phyloP scores from a whole-genome alignment of 2,113 vertebrate species.

The Physeter macrocephalus region DNA sequence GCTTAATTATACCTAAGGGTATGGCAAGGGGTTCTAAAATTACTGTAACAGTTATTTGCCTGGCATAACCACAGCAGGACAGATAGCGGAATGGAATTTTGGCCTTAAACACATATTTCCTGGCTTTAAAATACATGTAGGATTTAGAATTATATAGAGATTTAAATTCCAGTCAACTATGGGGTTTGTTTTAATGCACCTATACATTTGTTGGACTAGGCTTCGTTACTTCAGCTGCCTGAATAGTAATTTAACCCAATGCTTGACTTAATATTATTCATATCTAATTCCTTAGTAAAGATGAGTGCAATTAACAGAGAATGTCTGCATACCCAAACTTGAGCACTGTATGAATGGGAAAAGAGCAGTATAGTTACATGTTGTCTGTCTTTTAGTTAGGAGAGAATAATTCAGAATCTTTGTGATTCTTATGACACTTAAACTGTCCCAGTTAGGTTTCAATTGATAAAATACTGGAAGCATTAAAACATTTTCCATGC shows the following conservation, averaged over 20 bases:
- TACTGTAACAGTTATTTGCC: conserved; percentile 43
- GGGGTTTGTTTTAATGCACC: not conserved
- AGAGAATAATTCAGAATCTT: not conserved
- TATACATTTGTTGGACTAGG: not conserved
- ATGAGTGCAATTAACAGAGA: not conserved
- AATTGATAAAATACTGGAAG: not conserved
- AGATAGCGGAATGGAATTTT: conserved; percentile 57
- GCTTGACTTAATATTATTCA: conserved; percentile 28
- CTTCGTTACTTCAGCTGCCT: not conserved
- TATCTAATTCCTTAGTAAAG: not conserved
- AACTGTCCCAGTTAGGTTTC: not conserved
- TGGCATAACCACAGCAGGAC: conserved; percentile 20
- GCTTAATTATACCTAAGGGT: conserved; percentile 52
- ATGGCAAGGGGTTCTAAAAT: conserved; percentile 33
- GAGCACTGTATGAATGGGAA: not conserved
- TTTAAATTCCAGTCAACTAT: conserved; percentile 32
- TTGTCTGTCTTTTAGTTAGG: not conserved
- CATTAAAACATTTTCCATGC: not conserved
- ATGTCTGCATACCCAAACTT: not conserved
- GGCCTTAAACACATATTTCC: conserved; percentile 37
- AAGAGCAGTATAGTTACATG: not conserved
- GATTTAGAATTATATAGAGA: conserved; percentile 48
- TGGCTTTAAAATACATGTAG: conserved; percentile 38
- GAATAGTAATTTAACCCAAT: not conserved
- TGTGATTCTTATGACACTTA: not conserved